Conservation (phyloP, 2,113 vertebrate species). For the Engystomops pustulosus region DNA sequence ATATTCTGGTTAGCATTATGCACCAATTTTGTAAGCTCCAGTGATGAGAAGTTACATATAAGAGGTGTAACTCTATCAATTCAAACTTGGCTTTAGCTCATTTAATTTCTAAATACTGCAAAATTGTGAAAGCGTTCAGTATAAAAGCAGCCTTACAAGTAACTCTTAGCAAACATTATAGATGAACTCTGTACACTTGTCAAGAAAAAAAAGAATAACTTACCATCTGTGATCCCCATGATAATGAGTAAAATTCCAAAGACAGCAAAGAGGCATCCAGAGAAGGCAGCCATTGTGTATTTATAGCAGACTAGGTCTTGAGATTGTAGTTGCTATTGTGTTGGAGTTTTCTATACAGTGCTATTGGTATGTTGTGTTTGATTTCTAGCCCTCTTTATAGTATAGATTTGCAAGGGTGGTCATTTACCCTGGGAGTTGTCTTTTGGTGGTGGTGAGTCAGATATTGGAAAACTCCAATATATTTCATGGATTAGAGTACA, state of each 20-base stretch:
- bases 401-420: constrained; percentile 15
- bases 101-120: too few species aligned
- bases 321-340: neutral
- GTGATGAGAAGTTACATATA: too few species aligned
- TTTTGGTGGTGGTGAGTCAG: constrained; percentile 19
- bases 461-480: constrained; percentile 18
- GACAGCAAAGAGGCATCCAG: neutral
- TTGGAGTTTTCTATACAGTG: neutral
- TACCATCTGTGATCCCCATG: constrained; percentile 18
- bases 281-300: constrained; percentile 11
- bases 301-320: neutral
- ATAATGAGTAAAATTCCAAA: constrained; percentile 1
- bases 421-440: constrained; percentile 42
- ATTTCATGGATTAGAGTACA: neutral
- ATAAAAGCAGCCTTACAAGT: too few species aligned
- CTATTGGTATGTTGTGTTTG: neutral
- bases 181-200: too few species aligned
- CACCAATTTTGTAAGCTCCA: too few species aligned
- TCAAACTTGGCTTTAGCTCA: too few species aligned
- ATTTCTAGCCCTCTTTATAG: constrained; percentile 18
- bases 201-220: constrained; percentile 33
- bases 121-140: too few species aligned
- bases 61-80: too few species aligned
- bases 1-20: too few species aligned
- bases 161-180: too few species aligned